Evolutionary conservation across 2,797 vertebrate species (phyloP).

Genomic region (Pitangus sulphuratus): DNA sequence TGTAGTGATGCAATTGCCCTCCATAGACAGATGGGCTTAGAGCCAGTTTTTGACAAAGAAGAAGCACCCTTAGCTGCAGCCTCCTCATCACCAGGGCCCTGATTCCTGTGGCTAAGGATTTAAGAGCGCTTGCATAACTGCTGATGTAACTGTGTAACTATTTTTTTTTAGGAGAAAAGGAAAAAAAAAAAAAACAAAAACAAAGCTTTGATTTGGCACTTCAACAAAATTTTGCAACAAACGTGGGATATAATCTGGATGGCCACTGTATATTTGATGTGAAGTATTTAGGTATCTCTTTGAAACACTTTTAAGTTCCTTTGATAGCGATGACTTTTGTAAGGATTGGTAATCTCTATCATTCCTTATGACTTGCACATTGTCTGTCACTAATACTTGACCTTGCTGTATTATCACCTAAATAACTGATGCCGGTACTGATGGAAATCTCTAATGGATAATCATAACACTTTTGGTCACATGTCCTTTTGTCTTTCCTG

Average conservation of each 20-base stretch:
- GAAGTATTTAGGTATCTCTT: slow-evolving; percentile 77
- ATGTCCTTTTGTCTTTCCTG: slow-evolving; percentile 74
- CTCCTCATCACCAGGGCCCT: slow-evolving; percentile 57
- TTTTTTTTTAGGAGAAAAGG: not conserved
- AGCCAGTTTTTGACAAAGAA: slow-evolving; percentile 49
- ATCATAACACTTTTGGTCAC: slow-evolving; percentile 80
- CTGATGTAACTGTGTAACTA: slow-evolving; percentile 66
- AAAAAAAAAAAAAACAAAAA: not conserved
- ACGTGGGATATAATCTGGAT: slow-evolving; percentile 64
- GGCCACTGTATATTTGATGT: slow-evolving; percentile 79
- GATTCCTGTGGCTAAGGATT: slow-evolving; percentile 71
- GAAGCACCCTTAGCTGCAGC: slow-evolving; percentile 58
- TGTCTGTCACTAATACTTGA: slow-evolving; percentile 81
- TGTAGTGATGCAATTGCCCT: slow-evolving; percentile 65
- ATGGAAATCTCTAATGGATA: slow-evolving; percentile 77
- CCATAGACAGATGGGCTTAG: slow-evolving; percentile 55
- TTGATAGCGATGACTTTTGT: slow-evolving; percentile 78
- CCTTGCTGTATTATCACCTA: slow-evolving; percentile 77
- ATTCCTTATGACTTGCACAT: slow-evolving; percentile 78
- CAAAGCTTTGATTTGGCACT: slow-evolving; percentile 74
- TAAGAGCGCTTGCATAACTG: slow-evolving; percentile 68
- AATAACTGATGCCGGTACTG: slow-evolving; percentile 80
- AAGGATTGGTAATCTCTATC: slow-evolving; percentile 77
- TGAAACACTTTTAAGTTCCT: slow-evolving; percentile 76
- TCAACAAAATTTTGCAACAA: slow-evolving; percentile 67